Percentiles rank a stretch among this genome's conserved stretches.
Evolutionary conservation across 1,140 invertebrate genomes (phyloP).

Genomic region (Periplaneta americana): DNA sequence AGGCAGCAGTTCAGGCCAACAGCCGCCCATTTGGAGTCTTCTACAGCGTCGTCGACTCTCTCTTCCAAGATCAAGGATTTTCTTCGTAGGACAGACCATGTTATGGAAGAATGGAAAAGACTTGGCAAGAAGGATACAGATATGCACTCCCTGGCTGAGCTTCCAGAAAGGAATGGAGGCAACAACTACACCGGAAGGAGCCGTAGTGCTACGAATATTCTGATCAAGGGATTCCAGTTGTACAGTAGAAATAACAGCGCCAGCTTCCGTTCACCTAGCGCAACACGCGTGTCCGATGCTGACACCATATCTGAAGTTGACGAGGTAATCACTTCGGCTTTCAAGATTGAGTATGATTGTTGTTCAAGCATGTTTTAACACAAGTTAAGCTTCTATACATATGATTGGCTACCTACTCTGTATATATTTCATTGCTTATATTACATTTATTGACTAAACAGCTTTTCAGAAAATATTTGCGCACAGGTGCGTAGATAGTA

Average conservation of each 20-base stretch:
- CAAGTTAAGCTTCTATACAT: too few relatives aligned
- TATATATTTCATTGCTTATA: too few relatives aligned
- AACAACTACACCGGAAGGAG: constrained; percentile 49
- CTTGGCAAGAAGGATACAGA: constrained; percentile 49
- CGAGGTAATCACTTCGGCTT: constrained; percentile 44
- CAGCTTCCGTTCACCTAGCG: background rate
- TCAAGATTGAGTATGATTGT: background rate
- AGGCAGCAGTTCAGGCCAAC: constrained; percentile 43
- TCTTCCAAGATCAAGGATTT: constrained; percentile 72
- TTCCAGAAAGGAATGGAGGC: constrained; percentile 24
- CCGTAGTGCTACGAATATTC: constrained; percentile 69
- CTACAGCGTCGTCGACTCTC: constrained; percentile 67
- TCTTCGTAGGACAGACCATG: constrained; percentile 72
- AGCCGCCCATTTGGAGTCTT: constrained; percentile 64
- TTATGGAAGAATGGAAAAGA: constrained; percentile 76
- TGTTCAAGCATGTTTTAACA: background rate
- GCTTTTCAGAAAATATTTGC: too few relatives aligned
- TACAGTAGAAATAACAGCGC: constrained; percentile 40
- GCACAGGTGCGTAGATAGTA: too few relatives aligned
- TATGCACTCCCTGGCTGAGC: background rate
- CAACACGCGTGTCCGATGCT: background rate
- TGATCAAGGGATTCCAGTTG: constrained; percentile 71
- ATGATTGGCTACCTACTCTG: too few relatives aligned
- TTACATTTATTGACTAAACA: too few relatives aligned
- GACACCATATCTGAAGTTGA: constrained; percentile 56